These are phyloP conservation scores for Microcebus ravelobensis DNA, from an alignment of 2,113 vertebrate genomes.

Conservation along the genomic window DNA sequence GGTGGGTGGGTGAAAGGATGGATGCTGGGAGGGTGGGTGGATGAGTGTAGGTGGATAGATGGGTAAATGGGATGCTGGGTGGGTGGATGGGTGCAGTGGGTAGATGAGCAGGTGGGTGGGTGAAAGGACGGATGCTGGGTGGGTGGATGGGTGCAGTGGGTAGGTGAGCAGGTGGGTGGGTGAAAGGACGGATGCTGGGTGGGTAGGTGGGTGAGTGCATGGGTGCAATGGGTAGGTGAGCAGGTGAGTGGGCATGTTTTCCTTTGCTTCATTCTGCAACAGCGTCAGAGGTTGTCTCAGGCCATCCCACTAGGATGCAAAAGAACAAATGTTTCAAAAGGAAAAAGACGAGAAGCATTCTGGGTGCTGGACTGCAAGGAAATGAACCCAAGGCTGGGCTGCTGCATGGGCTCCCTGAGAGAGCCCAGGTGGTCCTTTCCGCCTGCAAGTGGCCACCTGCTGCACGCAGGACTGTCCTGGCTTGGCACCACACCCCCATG, in stretches of 20 bases:
- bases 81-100: background rate
- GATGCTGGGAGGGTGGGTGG: too few species aligned
- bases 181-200: too few species aligned
- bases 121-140: too few species aligned
- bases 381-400: background rate
- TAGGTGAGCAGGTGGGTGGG: background rate
- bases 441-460: background rate
- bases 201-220: too few species aligned
- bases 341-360: background rate
- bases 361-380: background rate
- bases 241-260: rapidly evolving
- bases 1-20: too few species aligned
- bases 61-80: too few species aligned
- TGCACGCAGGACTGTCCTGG: background rate
- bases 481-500: rapidly evolving
- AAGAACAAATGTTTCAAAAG: background rate
- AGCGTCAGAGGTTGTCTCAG: background rate
- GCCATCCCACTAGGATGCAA: background rate
- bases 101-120: too few species aligned
- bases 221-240: rapidly evolving
- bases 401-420: background rate
- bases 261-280: background rate
- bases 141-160: background rate
- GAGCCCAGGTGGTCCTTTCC: rapidly evolving
- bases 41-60: too few species aligned